Conservation (phyloP, 2,888 invertebrate species). For the Stenoptilia bipunctidactyla region DNA sequence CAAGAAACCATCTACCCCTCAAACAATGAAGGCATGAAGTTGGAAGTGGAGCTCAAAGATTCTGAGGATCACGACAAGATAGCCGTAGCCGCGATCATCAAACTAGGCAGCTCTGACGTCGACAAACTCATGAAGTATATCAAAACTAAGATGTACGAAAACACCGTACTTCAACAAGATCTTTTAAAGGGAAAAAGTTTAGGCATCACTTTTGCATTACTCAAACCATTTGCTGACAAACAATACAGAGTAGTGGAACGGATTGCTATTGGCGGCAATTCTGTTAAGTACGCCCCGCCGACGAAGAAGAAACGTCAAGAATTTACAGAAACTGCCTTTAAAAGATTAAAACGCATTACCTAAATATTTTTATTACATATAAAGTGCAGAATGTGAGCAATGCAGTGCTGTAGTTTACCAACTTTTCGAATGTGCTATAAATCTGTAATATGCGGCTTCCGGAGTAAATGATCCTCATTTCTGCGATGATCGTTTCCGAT, state of each 20-base stretch:
- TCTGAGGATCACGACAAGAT: constrained; percentile 56
- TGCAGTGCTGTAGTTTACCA: too few species aligned
- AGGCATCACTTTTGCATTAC: constrained; percentile 44
- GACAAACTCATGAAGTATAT: constrained; percentile 40
- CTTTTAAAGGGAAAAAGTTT: constrained; percentile 43
- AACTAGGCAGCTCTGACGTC: constrained; percentile 35
- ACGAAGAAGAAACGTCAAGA: constrained; percentile 27
- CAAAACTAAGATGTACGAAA: constrained; percentile 40
- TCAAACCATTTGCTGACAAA: constrained; percentile 43
- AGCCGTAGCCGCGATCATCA: constrained; percentile 46
- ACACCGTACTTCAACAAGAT: constrained; percentile 36
- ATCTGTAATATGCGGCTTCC: constrained; percentile 37
- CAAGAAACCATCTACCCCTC: constrained; percentile 52
- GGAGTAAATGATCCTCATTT: constrained; percentile 58
- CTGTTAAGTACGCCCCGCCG: constrained; percentile 27
- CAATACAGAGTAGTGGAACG: constrained; percentile 50
- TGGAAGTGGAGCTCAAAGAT: constrained; percentile 49
- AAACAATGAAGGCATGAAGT: constrained; percentile 32
- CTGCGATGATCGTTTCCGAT: constrained; percentile 63
- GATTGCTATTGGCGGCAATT: constrained; percentile 33
- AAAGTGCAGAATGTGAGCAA: neutral
- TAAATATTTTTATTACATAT: too few species aligned
- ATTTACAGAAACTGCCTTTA: too few species aligned
- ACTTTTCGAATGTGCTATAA: neutral
- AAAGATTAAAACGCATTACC: constrained; percentile 8